A percentile compares a stretch with the other conserved stretches of the same genome.
Evolutionary conservation across 2,113 vertebrate genomes (phyloP).

Genomic region (Danio rerio): GRCz12tu NC_133194.1:49595001-49595500

Average conservation of each 20-base stretch:
- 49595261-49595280: constrained; percentile 10
- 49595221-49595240: constrained; percentile 55
- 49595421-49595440: not conserved
- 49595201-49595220: constrained; percentile 45
- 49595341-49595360: constrained; percentile 14
- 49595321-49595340: constrained; percentile 8
- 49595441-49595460: not conserved
- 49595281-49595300: constrained; percentile 32
- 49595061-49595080: no score
- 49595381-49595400: not conserved
- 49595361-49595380: not conserved
- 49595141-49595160: constrained; percentile 65
- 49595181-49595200: constrained; percentile 68
- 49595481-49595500: no score
- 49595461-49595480: not conserved
- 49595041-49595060: no score
- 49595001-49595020: no score
- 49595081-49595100: not conserved
- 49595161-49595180: constrained; percentile 71
- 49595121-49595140: not conserved
- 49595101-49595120: not conserved
- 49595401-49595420: not conserved
- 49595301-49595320: constrained; percentile 30
- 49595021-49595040: no score
- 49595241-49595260: constrained; percentile 51